These are phyloP conservation scores for Ormyrus labotus DNA, from an alignment of 2,888 invertebrate genomes.

Conservation along the genomic window DNA sequence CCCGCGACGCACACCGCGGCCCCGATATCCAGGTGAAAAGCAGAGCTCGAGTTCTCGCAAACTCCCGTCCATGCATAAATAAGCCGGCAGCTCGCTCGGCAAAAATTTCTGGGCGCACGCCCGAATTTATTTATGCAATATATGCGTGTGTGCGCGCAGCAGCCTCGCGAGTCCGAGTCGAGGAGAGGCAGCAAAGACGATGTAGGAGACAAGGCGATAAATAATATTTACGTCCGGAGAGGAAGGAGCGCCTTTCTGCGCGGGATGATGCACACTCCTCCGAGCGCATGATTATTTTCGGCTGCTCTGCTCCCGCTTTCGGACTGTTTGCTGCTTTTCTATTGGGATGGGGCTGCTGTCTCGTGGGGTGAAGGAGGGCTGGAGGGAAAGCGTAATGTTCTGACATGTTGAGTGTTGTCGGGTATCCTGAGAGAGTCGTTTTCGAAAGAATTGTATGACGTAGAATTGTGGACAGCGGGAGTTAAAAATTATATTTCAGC, in stretches of 20 bases:
- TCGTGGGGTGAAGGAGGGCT: too few relatives aligned
- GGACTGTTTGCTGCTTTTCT: too few relatives aligned
- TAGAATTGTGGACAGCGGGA: too few relatives aligned
- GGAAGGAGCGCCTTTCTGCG: background rate
- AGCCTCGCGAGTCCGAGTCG: background rate
- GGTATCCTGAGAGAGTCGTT: too few relatives aligned
- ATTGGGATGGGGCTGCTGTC: too few relatives aligned
- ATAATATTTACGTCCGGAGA: conserved; percentile 43
- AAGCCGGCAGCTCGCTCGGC: background rate
- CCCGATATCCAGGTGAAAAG: background rate
- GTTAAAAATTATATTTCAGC: too few relatives aligned
- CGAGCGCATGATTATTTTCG: conserved; percentile 9
- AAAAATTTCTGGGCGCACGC: background rate
- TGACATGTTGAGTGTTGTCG: too few relatives aligned
- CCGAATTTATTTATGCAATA: background rate
- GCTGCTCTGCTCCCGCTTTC: too few relatives aligned
- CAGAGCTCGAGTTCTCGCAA: background rate
- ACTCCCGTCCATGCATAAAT: background rate
- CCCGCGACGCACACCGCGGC: too few relatives aligned
- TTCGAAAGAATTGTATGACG: too few relatives aligned
- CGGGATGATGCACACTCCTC: background rate
- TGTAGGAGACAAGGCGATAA: conserved; percentile 40
- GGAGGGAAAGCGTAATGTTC: too few relatives aligned
- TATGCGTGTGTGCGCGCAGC: background rate
- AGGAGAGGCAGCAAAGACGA: background rate